A percentile compares a stretch with the other conserved stretches of the same genome.
These are phyloP conservation scores for Syndactyla subalaris DNA, from an alignment of 2,797 vertebrate genomes.

Conservation along the genomic window DNA sequence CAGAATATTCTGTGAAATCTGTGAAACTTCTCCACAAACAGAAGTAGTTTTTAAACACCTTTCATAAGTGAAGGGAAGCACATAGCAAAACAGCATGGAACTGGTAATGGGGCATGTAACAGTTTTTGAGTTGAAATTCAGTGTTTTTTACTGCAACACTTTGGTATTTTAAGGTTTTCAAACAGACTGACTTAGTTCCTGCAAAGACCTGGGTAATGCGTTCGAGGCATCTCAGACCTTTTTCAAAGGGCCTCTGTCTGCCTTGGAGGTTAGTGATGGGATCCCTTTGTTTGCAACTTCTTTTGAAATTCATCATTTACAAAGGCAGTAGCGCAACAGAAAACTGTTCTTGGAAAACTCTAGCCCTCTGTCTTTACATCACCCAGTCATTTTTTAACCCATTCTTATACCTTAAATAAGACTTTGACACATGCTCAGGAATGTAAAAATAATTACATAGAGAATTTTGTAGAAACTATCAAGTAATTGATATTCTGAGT, in stretches of 20 bases:
- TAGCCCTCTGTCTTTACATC: neutral
- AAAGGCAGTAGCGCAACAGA: neutral
- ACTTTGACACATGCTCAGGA: neutral
- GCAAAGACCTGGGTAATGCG: neutral
- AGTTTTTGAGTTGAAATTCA: neutral
- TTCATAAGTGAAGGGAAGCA: neutral
- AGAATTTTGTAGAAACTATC: neutral
- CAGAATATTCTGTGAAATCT: neutral
- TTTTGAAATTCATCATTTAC: neutral
- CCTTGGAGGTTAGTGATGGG: neutral
- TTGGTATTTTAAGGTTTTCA: neutral
- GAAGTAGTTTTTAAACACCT: neutral
- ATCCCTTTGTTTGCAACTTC: neutral
- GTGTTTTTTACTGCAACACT: neutral
- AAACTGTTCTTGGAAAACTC: neutral
- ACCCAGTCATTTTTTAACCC: neutral
- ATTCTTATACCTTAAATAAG: neutral
- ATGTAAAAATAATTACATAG: neutral
- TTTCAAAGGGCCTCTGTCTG: neutral
- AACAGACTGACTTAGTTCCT: neutral
- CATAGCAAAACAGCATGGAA: neutral
- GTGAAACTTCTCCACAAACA: neutral
- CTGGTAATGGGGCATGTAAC: rapidly evolving
- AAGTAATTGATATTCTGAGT: neutral
- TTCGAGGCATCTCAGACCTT: neutral